Evolutionary conservation across 2,113 vertebrate genomes (phyloP), one percentile per base, ranked within the genome.

Genomic region (Notothenia rossii): DNA sequence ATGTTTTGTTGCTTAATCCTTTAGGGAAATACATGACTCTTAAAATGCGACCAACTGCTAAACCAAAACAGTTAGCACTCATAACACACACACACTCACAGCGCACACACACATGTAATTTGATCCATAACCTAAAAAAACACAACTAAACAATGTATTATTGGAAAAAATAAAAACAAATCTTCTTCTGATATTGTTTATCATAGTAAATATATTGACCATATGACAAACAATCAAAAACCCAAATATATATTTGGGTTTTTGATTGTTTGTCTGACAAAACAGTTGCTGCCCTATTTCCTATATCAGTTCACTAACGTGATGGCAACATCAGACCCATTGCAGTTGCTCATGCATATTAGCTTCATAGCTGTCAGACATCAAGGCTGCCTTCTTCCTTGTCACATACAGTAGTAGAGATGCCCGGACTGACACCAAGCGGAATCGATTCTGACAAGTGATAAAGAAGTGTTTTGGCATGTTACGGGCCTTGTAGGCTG

Each of bases 391-490:
- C 77, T 90, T 64, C 53, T 74, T 86, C 85, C 79, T 69, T 86
- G 89, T 92, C 84, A 88, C 78, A 78, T 81, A 72, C 75, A 85
- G 90, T 73, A 64, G 78, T 36, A n/a, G 76, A 86, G 83, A 92
- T 68, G 84, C 22, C 67, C 54, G 77, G 86, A 94, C 70, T 85
- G 92, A 94, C 88, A 86, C 72, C 58, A 4, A 76, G 83, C 63
- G 72, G 65, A 86, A 94, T 90, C 66, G 55, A 20, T 83, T 75
- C 85, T 93, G 93, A 93, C 92, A 92, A 90, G 88, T 91, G 91
- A 93, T 89, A 86, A 86, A 91, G 93, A 94, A 90, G 84, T 90
- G 88, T 94, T 91, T 90, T 91, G 92, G 89, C 92, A 92, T 89
- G 89, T 89, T 88, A 87, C 81, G 77, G 84, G 86, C 85, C 89